Evolutionary conservation across 2,113 vertebrate species (phyloP), one percentile per base, ranked within the genome.

Genomic region (Phylloscopus whistleri): DNA sequence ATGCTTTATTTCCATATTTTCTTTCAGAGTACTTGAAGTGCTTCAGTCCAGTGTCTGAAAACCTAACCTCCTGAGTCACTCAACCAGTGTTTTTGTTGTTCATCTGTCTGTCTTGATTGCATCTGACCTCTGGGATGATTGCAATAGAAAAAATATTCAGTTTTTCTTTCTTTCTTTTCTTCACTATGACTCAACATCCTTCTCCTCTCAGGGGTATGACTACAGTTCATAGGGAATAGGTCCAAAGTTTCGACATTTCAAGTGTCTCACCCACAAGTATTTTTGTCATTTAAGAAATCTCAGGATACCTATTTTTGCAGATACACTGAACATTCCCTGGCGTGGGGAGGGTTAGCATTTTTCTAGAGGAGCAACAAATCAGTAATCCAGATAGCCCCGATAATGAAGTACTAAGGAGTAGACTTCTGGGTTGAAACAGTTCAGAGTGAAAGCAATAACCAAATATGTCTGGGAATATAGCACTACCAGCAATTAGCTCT

Each of bases 171-270:
- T 97, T 92, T 94, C 67, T 66, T 95, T 94, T 94, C 82, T 91
- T 95, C 60, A 39, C 16, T 77, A 53, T 97, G 95, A 96, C 90
- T 96, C 96, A 97, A 94, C 95, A 95, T 92, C 87, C 90, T 94
- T 95, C 79, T 97, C 53, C 81, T 90, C 90, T 95, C 90, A 77
- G 52, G 93, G 68, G 51, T 86, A 95, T 94, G 93, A 96, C 90
- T 94, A 81, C 85, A 95, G 28, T 67, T 97, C 76, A 64, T 30
- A 92, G 60, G 88, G 88, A 97, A 95, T 67, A 4, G 2, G 44
- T 93, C 91, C 93, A 95, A 96, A 89, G 73, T 88, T 92, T 94
- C 83, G 90, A 41, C 1, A 16, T 55, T 95, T 86, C 60, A 80
- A 74, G 60, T 55, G 48, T 85, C 44, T 92, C 41, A 46, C 37